Percentiles rank a stretch among this genome's conserved stretches.
phyloP scores from a whole-genome alignment of 2,113 vertebrate species.

The Actinemys pallida region DNA sequence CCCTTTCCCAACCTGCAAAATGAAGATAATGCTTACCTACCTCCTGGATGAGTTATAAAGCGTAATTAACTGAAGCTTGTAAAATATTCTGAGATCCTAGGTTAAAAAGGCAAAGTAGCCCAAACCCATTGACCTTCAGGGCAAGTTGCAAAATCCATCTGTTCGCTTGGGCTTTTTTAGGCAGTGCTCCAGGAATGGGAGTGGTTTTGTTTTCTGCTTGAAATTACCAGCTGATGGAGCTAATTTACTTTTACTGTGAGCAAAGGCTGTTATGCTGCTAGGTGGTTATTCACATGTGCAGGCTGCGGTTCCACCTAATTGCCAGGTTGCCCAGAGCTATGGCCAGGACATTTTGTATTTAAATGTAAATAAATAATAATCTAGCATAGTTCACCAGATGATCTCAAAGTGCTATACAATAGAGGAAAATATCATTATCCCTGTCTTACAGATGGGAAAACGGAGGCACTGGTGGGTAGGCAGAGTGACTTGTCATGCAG shows the following conservation, averaged over 20 bases:
- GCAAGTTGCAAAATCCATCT: accelerated
- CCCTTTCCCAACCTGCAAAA: neutral
- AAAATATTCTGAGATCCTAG: neutral
- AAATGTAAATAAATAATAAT: neutral
- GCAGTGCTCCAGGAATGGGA: neutral
- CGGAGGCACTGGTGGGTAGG: neutral
- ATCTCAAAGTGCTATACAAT: neutral
- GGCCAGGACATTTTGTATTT: neutral
- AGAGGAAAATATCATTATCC: neutral
- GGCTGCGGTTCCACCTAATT: neutral
- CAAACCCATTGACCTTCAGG: neutral
- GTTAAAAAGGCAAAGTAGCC: neutral
- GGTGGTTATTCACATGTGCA: neutral
- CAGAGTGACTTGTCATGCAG: neutral
- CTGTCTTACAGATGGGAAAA: neutral
- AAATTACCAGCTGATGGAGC: neutral
- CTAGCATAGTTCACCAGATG: neutral
- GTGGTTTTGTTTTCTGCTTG: neutral
- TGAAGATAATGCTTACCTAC: neutral
- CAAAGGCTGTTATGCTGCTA: neutral
- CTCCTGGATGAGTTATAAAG: neutral
- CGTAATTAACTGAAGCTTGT: neutral
- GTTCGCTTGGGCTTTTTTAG: neutral
- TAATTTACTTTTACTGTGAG: neutral
- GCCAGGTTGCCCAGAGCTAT: neutral